Base-by-base conservation (phyloP, 2,797 vertebrate species). In the Lerista edwardsae region DNA sequence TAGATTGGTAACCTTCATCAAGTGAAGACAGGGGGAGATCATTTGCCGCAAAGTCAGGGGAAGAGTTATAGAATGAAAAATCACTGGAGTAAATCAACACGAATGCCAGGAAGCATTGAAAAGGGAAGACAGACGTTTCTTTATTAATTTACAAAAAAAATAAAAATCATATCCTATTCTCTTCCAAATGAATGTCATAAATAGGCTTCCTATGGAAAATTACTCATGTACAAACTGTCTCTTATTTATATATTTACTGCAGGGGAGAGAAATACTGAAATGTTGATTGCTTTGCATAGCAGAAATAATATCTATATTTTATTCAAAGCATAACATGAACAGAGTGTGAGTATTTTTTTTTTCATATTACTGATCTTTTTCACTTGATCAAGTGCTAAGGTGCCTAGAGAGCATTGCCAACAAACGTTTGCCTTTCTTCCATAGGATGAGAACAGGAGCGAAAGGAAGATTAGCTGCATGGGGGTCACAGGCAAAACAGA, bases 1-100 rank as follows among this genome's bases (percentile, higher is more conserved):
- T 77, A 83, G 78, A 65, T 65, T 62, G 77, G 71, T 90, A 91
- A 89, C 92, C 91, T 93, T 93, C 93, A 90, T 88, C 90, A 88
- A 12, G 86, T 73, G 91, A 92, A 89, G 59, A 82, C 73, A 76
- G 86, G 75, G 23, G 91, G 91, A 92, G 90, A 80, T 92, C 85
- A 79, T 85, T 83, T 82, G 47, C 79, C 90, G 23, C 87, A 76
- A 57, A 81, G 76, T 79, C 39, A 79, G 55, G 34, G 23, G 73
- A 79, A 90, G 69, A 93, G 85, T 91, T 92, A 91, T 61, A 44
- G 80, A 51, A 62, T 84, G 77, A 88, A 84, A 91, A 92, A 92
- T 77, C 87, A 87, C 80, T 75, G 57, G 86, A 87, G 51, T 92
- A 88, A 88, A 88, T 93, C 90, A 86, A 75, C 68, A 84, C 34